Evolutionary conservation across 2,888 invertebrate species (phyloP).

Genomic region (Philonicus albiceps): DNA sequence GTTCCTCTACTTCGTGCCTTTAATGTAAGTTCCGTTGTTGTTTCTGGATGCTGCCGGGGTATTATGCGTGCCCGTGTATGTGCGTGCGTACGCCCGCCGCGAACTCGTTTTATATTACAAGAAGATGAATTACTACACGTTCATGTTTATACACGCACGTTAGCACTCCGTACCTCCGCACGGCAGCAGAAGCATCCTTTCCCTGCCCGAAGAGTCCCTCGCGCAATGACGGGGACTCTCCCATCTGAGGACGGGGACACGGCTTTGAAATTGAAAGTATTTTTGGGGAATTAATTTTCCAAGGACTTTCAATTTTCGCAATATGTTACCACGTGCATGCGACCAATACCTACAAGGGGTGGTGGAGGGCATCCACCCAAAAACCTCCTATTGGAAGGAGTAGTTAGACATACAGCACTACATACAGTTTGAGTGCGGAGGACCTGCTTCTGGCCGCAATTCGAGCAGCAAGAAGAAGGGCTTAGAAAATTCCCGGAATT

Average conservation of each 20-base stretch:
- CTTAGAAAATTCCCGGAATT: neutral
- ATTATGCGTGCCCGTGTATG: slow-evolving; percentile 36
- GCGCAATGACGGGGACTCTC: neutral
- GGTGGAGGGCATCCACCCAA: neutral
- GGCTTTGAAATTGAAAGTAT: slow-evolving; percentile 46
- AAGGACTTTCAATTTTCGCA: slow-evolving; percentile 46
- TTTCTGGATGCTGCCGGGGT: slow-evolving; percentile 34
- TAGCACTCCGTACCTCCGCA: neutral
- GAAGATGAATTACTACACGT: slow-evolving; percentile 46
- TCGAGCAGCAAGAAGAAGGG: neutral
- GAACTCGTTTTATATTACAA: slow-evolving; percentile 43
- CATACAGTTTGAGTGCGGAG: neutral
- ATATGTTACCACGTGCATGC: slow-evolving; percentile 29
- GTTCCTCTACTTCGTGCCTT: slow-evolving; percentile 43
- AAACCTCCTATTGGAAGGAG: neutral
- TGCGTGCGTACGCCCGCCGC: slow-evolving; percentile 7
- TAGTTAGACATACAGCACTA: neutral
- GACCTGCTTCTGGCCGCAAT: neutral
- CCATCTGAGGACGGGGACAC: slow-evolving; percentile 41
- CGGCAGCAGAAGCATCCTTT: neutral
- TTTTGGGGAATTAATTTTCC: slow-evolving; percentile 47
- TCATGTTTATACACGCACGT: slow-evolving; percentile 40
- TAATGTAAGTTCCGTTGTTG: slow-evolving; percentile 46
- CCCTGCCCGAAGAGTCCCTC: neutral
- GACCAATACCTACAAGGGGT: neutral